Base-by-base conservation (phyloP, 1,140 invertebrate species). In the Aphelinus atriplicis region DNA sequence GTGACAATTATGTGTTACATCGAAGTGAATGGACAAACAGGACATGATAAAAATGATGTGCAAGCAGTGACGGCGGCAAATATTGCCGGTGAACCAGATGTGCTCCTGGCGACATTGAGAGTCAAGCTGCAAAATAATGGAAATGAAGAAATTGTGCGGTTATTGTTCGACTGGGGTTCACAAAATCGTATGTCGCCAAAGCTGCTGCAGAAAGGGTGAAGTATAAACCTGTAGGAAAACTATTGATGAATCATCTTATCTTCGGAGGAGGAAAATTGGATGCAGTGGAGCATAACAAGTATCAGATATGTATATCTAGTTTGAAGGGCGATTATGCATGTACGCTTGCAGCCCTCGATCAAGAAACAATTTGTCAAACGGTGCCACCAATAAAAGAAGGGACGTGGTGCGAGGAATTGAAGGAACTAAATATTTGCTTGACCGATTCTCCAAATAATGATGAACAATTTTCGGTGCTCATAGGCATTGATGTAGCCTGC, bases 401-500 rank as follows among this genome's bases (percentile, higher is more conserved):
- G 0, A 48, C 70, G 6, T 81, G 75, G 77, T 10, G 42, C 1
- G 9, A 76, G 7, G 60, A 80, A 51, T 5, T 81, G 42, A 26
- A 69, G 47, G 3, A 64, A 0, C 57, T 66, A 3, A 65, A 77
- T n/a, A 80, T 83, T 58, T 0, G 60, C 10, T 58, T 83, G 0
- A 76, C 71, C n/a, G 80, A 82, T 60, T 4, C 45, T 4, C 7
- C 45, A n/a, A 55, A 48, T 3, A 56, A n/a, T 9, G 43, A 69
- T 6, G 26, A 63, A 51, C 70, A 73, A 4, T 79, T 84, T 46
- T 53, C 77, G 4, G 10, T 82, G 7, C 62, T 84, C 9, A 83
- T 83, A 45, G 83, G 79, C 2, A 76, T 81, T 7, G 81, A 86
- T 73, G 61, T 85, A 9, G 79, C 78, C 10, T 82, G 58, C 2